phyloP scores from a whole-genome alignment of 1,140 invertebrate genomes.

The Conus ventricosus region DNA sequence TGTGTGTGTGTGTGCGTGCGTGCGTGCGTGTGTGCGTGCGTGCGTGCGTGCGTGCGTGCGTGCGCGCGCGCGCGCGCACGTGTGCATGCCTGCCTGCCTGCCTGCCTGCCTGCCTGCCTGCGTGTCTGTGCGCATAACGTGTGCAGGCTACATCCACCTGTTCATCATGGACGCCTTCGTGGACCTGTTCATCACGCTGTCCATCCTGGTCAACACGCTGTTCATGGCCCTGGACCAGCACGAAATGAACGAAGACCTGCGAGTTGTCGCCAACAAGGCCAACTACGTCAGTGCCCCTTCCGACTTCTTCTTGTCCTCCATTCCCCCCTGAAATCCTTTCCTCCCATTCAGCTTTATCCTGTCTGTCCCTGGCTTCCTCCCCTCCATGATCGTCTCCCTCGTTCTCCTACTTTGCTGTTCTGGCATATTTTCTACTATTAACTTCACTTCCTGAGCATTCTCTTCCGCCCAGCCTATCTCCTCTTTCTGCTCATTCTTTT shows the following conservation, averaged over 20 bases:
- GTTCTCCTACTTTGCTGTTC: no score
- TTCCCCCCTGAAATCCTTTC: no score
- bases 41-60: no score
- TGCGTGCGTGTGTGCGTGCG: no score
- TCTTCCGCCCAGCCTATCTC: not conserved
- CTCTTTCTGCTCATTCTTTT: conserved; percentile 11
- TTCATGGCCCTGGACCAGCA: conserved; percentile 99
- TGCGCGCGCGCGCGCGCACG: no score
- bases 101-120: no score
- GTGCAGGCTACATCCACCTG: conserved; percentile 88
- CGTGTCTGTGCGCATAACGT: not conserved
- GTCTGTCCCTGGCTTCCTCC: not conserved
- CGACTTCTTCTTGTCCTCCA: not conserved
- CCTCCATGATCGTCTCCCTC: not conserved
- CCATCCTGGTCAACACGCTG: conserved; percentile 97
- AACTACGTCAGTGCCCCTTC: conserved; percentile 89
- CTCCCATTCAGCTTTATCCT: not conserved
- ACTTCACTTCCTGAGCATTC: no score
- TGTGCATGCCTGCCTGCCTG: no score
- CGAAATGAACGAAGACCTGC: conserved; percentile 82
- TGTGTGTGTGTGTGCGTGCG: no score
- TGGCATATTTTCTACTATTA: not conserved
- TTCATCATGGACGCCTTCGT: conserved; percentile 98
- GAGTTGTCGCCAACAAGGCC: conserved; percentile 88
- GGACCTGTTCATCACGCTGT: conserved; percentile 97